Percentiles rank a stretch among this genome's conserved stretches.
Conservation (phyloP, 2,113 vertebrate genomes). For the Charadrius vociferus region DNA sequence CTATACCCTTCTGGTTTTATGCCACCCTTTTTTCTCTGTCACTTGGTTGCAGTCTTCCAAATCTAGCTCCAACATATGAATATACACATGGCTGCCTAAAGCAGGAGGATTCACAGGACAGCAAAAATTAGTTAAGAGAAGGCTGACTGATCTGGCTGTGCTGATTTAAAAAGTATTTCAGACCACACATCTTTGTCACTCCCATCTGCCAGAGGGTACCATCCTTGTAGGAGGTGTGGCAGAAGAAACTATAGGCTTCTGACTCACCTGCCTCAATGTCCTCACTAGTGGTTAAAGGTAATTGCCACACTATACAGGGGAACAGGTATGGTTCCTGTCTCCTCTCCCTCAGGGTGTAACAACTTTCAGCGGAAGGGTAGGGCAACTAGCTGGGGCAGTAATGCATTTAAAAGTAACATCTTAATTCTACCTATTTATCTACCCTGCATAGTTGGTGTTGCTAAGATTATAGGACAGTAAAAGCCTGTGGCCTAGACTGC, state of each 20-base stretch:
- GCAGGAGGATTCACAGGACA: background rate
- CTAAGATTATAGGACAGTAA: background rate
- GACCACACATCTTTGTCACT: background rate
- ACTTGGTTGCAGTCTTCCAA: background rate
- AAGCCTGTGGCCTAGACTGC: background rate
- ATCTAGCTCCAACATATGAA: background rate
- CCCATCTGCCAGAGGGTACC: background rate
- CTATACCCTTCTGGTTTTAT: background rate
- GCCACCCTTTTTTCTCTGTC: background rate
- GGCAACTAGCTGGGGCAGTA: background rate
- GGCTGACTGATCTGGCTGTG: background rate
- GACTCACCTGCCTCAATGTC: background rate
- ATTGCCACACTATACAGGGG: background rate
- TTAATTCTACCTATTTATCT: background rate
- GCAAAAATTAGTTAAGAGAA: background rate
- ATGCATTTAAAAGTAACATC: background rate
- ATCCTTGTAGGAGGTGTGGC: background rate
- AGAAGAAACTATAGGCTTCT: background rate
- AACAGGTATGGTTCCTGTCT: background rate
- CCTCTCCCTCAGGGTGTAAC: constrained; percentile 18
- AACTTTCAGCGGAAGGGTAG: background rate
- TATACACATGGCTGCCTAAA: background rate
- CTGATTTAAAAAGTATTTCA: background rate
- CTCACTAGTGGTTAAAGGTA: constrained; percentile 7
- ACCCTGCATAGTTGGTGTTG: background rate